Percentiles rank a stretch among this genome's conserved stretches.
Conservation (phyloP, 2,113 vertebrate species). For the Pangasianodon hypophthalmus region DNA sequence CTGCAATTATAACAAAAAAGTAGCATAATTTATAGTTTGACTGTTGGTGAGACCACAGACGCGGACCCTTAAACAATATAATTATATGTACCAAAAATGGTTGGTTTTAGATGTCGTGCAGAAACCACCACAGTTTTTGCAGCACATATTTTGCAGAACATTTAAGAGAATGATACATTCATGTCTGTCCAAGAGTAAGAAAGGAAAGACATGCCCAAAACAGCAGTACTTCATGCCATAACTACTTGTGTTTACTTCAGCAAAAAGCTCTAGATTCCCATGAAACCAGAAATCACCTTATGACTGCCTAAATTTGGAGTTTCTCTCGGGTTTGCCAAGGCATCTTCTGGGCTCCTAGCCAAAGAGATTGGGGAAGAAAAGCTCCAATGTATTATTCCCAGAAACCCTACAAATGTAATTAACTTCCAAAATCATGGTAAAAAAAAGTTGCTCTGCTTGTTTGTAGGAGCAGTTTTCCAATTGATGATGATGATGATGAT, state of each 20-base stretch:
- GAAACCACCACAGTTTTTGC: not conserved
- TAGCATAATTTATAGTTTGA: conserved; percentile 22
- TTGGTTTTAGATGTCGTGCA: not conserved
- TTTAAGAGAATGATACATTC: not conserved
- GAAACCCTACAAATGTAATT: not conserved
- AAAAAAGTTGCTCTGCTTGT: not conserved
- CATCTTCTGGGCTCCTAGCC: conserved; percentile 17
- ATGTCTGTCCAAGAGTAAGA: not conserved
- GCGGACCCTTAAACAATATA: not conserved
- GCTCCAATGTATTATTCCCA: conserved; percentile 29
- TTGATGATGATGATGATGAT: not conserved
- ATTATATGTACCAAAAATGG: conserved; percentile 8
- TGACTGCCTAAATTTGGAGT: not conserved
- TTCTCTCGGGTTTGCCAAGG: not conserved
- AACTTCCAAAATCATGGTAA: not conserved
- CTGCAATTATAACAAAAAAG: conserved; percentile 21
- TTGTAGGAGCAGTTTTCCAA: not conserved
- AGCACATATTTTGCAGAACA: not conserved
- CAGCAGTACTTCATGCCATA: not conserved
- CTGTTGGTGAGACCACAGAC: not conserved
- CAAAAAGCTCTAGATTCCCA: not conserved
- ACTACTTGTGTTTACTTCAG: conserved; percentile 32
- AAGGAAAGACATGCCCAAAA: not conserved
- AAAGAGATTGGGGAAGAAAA: not conserved
- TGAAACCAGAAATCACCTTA: not conserved